These are phyloP conservation scores for Urosaurus nigricauda DNA, from an alignment of 2,797 vertebrate genomes.

Conservation along the genomic window DNA sequence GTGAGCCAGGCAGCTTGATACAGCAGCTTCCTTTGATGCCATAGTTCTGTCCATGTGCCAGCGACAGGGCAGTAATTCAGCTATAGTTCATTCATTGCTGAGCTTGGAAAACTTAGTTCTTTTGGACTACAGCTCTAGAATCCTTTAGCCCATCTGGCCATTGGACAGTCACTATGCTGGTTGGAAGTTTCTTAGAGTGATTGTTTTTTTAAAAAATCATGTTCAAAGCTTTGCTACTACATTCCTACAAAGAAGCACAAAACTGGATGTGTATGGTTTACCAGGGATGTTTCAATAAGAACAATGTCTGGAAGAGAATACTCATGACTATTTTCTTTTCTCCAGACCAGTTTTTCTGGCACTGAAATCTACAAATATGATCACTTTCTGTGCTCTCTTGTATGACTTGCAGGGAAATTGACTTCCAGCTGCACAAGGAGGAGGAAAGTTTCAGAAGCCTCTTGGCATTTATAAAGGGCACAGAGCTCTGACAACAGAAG, in stretches of 20 bases:
- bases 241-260: not conserved
- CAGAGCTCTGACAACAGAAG: conserved; percentile 49
- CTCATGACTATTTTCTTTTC: not conserved
- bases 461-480: conserved; percentile 1
- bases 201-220: too few relatives aligned
- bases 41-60: not conserved
- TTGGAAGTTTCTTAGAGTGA: too few relatives aligned
- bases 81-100: not conserved
- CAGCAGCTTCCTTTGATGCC: not conserved
- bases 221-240: too few relatives aligned
- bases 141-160: too few relatives aligned
- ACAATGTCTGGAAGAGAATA: not conserved
- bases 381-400: not conserved
- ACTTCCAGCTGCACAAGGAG: not conserved
- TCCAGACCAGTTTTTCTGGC: not conserved
- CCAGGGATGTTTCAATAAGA: not conserved
- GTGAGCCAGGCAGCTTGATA: not conserved
- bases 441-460: not conserved
- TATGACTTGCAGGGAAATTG: not conserved
- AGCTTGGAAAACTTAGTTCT: too few relatives aligned
- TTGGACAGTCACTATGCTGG: too few relatives aligned
- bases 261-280: not conserved
- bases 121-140: too few relatives aligned
- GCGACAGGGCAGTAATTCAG: too few relatives aligned
- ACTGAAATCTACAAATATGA: not conserved